Evolutionary conservation across 2,113 vertebrate species (phyloP).

Genomic region (Isichthys henryi): DNA sequence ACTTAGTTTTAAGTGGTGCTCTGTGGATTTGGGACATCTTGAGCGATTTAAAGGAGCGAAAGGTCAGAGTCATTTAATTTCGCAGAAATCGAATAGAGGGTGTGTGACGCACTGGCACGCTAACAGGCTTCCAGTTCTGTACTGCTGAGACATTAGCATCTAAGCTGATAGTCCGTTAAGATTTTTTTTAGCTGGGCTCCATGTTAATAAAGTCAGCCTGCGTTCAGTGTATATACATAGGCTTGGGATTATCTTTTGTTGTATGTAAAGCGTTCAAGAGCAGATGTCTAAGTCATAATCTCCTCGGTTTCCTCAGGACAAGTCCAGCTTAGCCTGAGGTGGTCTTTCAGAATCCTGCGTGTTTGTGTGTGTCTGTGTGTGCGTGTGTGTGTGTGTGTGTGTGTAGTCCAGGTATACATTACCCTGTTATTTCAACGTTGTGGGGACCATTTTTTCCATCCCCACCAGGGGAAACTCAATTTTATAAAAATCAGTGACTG

Average conservation of each 20-base stretch:
- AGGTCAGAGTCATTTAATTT: neutral
- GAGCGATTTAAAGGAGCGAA: neutral
- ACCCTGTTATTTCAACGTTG: neutral
- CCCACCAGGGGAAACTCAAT: too few relatives aligned
- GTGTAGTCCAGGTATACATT: neutral
- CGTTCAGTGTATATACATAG: conserved; percentile 24
- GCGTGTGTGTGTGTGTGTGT: neutral
- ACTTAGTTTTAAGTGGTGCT: neutral
- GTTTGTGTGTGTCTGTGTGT: neutral
- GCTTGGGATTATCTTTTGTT: conserved; percentile 35
- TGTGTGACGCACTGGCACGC: neutral
- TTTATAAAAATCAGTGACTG: too few relatives aligned
- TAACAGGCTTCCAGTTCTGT: neutral
- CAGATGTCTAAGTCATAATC: conserved; percentile 59
- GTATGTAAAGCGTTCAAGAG: conserved; percentile 31
- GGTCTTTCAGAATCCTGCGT: conserved; percentile 46
- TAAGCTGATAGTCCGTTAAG: neutral
- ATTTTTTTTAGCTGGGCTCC: neutral
- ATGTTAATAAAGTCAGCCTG: conserved; percentile 15
- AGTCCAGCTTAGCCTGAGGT: conserved; percentile 58
- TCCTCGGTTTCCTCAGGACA: conserved; percentile 46
- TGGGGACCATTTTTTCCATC: too few relatives aligned
- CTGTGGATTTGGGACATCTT: neutral
- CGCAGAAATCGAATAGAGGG: neutral
- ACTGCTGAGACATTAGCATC: neutral